Evolutionary conservation across 2,113 vertebrate genomes (phyloP).

Genomic region (pig (Sus scrofa)): T2T-Sscrofa CM000826.6:135169001-135169500

Average conservation of each 20-base stretch:
- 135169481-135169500: conserved; percentile 30
- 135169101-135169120: not conserved
- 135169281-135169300: not conserved
- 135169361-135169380: not conserved
- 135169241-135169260: not conserved
- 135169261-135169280: not conserved
- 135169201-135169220: not conserved
- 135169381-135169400: not conserved
- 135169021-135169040: not conserved
- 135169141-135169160: not conserved
- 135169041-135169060: not conserved
- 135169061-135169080: not conserved
- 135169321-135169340: not conserved
- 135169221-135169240: not conserved
- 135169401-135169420: not conserved
- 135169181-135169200: not conserved
- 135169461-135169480: not conserved
- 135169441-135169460: not conserved
- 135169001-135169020: not conserved
- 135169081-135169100: not conserved
- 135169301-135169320: not conserved
- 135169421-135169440: not conserved
- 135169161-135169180: not conserved
- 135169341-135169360: not conserved
- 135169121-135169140: not conserved